Conservation (phyloP, 1,140 invertebrate genomes). For the Lethocerus indicus region DNA sequence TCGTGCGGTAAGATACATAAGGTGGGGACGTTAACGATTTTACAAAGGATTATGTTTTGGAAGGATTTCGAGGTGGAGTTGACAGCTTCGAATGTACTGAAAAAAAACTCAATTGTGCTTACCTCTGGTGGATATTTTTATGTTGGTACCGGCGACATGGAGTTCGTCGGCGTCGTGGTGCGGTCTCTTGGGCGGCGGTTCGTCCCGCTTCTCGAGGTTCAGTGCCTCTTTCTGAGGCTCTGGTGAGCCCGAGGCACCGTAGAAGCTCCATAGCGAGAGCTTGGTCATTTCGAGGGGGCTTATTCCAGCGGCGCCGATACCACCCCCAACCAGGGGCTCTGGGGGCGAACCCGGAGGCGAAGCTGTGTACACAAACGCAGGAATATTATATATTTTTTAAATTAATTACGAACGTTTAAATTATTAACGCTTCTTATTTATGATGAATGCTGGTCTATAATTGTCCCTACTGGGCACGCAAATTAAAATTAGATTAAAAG, state of each 20-base stretch:
- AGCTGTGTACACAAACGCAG: slow-evolving; percentile 6
- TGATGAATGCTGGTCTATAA: too few species aligned
- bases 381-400: not conserved
- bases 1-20: too few species aligned
- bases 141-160: slow-evolving; percentile 45
- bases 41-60: too few species aligned
- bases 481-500: too few species aligned
- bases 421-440: too few species aligned
- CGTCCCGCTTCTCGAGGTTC: slow-evolving; percentile 29
- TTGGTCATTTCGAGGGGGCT: slow-evolving; percentile 54
- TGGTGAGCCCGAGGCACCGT: slow-evolving; percentile 21
- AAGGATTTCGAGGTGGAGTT: too few species aligned
- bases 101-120: slow-evolving; percentile 21
- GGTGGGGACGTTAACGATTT: too few species aligned
- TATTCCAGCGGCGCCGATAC: slow-evolving; percentile 28
- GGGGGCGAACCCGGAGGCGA: slow-evolving; percentile 37
- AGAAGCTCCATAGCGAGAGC: slow-evolving; percentile 53
- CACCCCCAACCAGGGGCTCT: too few species aligned
- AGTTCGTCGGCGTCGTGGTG: slow-evolving; percentile 26
- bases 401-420: too few species aligned
- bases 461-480: too few species aligned
- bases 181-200: slow-evolving; percentile 35
- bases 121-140: slow-evolving; percentile 82
- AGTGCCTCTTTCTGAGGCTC: slow-evolving; percentile 41
- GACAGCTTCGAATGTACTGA: not conserved